A percentile compares a stretch with the other conserved stretches of the same genome.
Evolutionary conservation across 1,140 invertebrate genomes (phyloP).

Genomic region (Drosophila tropicalis): DNA sequence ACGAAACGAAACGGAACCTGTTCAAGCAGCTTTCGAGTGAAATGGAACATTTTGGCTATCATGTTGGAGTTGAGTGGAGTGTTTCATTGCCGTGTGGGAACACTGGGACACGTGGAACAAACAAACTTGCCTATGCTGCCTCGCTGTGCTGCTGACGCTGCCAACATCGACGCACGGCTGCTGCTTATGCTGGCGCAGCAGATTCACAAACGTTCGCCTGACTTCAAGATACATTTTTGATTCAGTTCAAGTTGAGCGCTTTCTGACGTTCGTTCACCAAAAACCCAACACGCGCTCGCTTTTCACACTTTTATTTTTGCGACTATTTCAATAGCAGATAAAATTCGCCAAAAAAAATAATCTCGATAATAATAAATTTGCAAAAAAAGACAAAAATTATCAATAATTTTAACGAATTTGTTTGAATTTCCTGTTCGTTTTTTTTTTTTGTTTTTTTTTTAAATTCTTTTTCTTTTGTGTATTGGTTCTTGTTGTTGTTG

Average conservation of each 20-base stretch:
- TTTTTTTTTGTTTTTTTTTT: background rate
- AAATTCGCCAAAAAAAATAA: conserved; percentile 8
- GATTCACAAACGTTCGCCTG: conserved; percentile 58
- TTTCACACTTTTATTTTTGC: conserved; percentile 17
- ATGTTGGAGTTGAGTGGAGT: conserved; percentile 6
- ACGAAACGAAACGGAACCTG: conserved; percentile 61
- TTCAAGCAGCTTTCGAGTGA: conserved; percentile 64
- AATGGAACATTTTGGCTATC: conserved; percentile 17
- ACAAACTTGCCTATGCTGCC: background rate
- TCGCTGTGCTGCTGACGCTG: too few species aligned
- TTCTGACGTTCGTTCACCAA: conserved; percentile 68
- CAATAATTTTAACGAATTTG: background rate
- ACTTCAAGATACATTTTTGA: conserved; percentile 52
- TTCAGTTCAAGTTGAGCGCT: conserved; percentile 71
- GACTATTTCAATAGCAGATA: conserved; percentile 9
- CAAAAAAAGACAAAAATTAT: conserved; percentile 4
- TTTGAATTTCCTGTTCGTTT: too few species aligned
- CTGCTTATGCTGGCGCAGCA: conserved; percentile 48
- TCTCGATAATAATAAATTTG: conserved; percentile 1
- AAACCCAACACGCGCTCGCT: conserved; percentile 59
- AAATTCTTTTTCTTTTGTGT: background rate
- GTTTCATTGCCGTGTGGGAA: conserved; percentile 21
- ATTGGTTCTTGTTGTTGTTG: background rate
- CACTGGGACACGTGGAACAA: conserved; percentile 10
- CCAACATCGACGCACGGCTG: conserved; percentile 24